phyloP scores from a whole-genome alignment of 2,797 vertebrate species.

The Arrhamphus sclerolepis region DNA sequence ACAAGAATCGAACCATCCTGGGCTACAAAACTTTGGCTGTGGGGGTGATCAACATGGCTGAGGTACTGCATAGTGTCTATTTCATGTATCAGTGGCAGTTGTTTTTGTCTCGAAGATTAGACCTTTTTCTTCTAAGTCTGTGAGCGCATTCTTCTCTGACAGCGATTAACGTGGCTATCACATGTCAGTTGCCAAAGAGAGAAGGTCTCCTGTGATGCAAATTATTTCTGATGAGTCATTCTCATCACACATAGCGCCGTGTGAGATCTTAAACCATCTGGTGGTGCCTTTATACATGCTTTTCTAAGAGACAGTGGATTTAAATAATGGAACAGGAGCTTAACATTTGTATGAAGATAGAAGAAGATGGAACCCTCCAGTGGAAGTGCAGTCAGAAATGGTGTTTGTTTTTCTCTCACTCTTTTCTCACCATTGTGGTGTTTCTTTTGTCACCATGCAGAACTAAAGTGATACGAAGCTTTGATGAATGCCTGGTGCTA shows the following conservation, averaged over 20 bases:
- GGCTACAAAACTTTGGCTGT: slow-evolving; percentile 93
- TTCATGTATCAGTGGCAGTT: slow-evolving; percentile 21
- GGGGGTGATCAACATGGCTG: slow-evolving; percentile 91
- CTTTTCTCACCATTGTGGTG: neutral
- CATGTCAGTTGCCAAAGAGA: slow-evolving; percentile 39
- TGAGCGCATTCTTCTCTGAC: slow-evolving; percentile 33
- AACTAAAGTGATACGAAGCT: neutral
- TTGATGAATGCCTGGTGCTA: too few relatives aligned
- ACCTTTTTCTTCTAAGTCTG: slow-evolving; percentile 12
- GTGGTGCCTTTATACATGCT: slow-evolving; percentile 42
- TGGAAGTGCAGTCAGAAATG: too few relatives aligned
- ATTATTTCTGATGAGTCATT: slow-evolving; percentile 61
- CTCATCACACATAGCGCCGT: slow-evolving; percentile 52
- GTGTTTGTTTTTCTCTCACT: too few relatives aligned
- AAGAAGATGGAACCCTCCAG: too few relatives aligned
- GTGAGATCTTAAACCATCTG: slow-evolving; percentile 75
- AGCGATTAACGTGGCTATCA: slow-evolving; percentile 54
- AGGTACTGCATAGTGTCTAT: slow-evolving; percentile 74
- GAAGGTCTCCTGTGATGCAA: slow-evolving; percentile 38
- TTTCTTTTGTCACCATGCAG: slow-evolving; percentile 8
- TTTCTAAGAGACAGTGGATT: slow-evolving; percentile 34
- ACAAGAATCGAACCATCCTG: slow-evolving; percentile 93
- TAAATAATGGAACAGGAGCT: slow-evolving; percentile 27
- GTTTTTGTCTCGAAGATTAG: slow-evolving; percentile 15
- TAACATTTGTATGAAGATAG: slow-evolving; percentile 10